phyloP scores from a whole-genome alignment of 2,113 vertebrate genomes.

The Cyprinodon brontotheroides region DNA sequence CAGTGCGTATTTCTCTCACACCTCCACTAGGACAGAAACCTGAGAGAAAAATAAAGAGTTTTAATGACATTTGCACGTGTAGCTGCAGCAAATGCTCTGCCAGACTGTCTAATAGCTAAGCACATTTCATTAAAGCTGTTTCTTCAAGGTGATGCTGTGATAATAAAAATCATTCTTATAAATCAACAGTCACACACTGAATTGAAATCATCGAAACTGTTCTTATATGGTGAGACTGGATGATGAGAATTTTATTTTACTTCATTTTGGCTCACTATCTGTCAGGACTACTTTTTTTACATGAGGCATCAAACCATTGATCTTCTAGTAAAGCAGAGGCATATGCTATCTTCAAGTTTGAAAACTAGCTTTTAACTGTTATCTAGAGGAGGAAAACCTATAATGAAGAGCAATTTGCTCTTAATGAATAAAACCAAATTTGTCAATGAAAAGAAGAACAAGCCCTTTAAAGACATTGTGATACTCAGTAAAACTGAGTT shows the following conservation, averaged over 20 bases:
- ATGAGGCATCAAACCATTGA: not conserved
- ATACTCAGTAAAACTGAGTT: too few species aligned
- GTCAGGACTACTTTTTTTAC: not conserved
- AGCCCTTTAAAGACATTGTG: too few species aligned
- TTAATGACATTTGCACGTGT: not conserved
- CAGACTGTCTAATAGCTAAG: not conserved
- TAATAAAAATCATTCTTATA: not conserved
- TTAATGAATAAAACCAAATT: too few species aligned
- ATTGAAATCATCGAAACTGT: not conserved
- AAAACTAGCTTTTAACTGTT: too few species aligned
- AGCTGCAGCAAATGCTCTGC: not conserved
- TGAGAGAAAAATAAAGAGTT: not conserved
- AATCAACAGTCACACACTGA: not conserved
- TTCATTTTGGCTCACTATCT: not conserved
- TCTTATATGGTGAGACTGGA: not conserved
- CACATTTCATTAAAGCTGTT: not conserved
- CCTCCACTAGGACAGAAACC: slow-evolving; percentile 7
- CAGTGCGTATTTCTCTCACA: slow-evolving; percentile 24
- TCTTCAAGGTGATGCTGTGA: not conserved
- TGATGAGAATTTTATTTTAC: not conserved
- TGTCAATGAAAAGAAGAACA: too few species aligned
- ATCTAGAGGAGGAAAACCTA: too few species aligned
- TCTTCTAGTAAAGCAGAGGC: too few species aligned
- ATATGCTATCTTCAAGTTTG: too few species aligned
- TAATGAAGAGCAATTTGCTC: too few species aligned